phyloP scores from a whole-genome alignment of 2,888 invertebrate genomes.

The Oscheius myriophilus region DNA sequence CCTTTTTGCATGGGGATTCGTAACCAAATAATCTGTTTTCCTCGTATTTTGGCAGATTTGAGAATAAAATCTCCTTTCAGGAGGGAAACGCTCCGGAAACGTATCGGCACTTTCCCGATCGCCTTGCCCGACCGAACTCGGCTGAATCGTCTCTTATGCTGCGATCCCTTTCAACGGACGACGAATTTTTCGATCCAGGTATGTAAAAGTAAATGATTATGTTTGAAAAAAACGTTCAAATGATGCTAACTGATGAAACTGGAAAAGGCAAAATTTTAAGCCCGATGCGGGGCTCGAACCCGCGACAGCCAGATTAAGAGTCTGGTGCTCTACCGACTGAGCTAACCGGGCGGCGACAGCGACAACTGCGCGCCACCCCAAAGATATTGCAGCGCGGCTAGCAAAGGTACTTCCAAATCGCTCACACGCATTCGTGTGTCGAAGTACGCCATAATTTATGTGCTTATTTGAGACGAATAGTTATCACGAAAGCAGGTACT shows the following conservation, averaged over 20 bases:
- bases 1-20: too few species aligned
- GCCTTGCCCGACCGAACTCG: constrained; percentile 54
- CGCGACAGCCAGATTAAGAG: constrained; percentile 69
- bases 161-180: constrained; percentile 49
- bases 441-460: too few species aligned
- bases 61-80: constrained; percentile 31
- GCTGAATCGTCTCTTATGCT: constrained; percentile 52
- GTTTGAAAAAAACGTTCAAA: too few species aligned
- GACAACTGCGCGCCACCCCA: too few species aligned
- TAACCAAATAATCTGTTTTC: neutral
- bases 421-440: too few species aligned
- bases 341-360: constrained; percentile 58
- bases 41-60: neutral
- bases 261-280: constrained; percentile 30
- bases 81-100: constrained; percentile 63
- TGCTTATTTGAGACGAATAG: too few species aligned
- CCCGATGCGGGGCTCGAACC: constrained; percentile 69
- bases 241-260: too few species aligned
- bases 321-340: constrained; percentile 70
- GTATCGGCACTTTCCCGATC: constrained; percentile 54
- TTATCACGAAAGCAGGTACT: too few species aligned
- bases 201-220: constrained; percentile 29
- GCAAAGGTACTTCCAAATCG: too few species aligned
- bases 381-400: too few species aligned
- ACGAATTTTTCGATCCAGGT: constrained; percentile 64